Conservation (phyloP, 2,888 invertebrate genomes). For the Ptilodon capucinus region DNA sequence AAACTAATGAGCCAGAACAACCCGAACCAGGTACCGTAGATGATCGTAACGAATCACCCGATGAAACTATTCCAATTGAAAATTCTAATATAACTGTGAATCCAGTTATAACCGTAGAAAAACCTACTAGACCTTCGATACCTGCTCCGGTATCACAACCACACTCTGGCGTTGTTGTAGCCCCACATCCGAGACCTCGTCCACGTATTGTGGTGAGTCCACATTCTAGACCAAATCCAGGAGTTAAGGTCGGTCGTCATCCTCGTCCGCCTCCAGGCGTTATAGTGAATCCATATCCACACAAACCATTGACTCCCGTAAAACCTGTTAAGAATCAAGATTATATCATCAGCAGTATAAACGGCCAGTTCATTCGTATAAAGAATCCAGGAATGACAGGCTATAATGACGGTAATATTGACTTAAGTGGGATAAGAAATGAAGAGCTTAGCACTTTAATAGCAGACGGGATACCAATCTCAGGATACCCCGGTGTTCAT, state of each 20-base stretch:
- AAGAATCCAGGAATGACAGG: background rate
- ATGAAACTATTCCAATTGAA: no score
- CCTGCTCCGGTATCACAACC: no score
- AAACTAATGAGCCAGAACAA: no score
- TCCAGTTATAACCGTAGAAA: no score
- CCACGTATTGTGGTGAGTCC: background rate
- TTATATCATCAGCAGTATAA: background rate
- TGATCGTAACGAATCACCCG: no score
- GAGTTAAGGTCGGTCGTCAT: background rate
- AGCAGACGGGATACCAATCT: background rate
- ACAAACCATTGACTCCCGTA: background rate
- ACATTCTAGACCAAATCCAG: background rate
- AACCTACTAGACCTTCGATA: no score
- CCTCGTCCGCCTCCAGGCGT: background rate
- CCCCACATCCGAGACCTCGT: background rate
- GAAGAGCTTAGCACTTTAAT: background rate
- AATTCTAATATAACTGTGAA: no score
- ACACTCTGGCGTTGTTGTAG: background rate
- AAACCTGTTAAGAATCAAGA: background rate
- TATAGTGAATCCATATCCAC: background rate
- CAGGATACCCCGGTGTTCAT: background rate
- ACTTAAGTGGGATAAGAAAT: background rate
- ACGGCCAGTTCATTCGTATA: background rate
- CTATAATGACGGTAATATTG: background rate
- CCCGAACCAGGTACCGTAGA: no score